Evolutionary conservation across 2,797 vertebrate species (phyloP), one percentile per base, ranked within the genome.

Genomic region (Loris lydekkerianus): DNA sequence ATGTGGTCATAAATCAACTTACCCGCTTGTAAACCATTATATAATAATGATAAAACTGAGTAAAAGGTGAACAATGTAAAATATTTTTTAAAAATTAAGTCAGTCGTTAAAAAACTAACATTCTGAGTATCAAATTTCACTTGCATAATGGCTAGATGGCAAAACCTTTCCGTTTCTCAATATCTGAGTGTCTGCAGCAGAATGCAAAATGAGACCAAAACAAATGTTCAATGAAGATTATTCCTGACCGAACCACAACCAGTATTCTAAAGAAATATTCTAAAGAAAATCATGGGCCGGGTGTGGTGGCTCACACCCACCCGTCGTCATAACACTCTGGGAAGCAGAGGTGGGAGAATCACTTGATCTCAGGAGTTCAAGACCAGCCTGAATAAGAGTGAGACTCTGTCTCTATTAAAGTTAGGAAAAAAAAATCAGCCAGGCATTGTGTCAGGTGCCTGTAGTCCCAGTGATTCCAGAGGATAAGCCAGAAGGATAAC

Each of bases 71-170:
- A 81, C 53, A 67, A 93, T 29, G 40, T n/a, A 61, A 91, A 93
- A 80, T 23, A 86, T 87, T 95, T 86, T 75, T 93, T n/a, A 91
- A 95, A 95, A 94, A 91, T 89, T 43, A 84, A 93, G 84, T 76
- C 75, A 85, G 11, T 56, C 84, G 53, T 93, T 87, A 86, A 95
- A 95, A 96, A 96, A 96, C 20, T 69, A 96, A 97, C 91, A 96
- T 53, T 95, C 40, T 91, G 46, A 58, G 94, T 96, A 97, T 97
- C 96, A 90, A 93, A 94, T 98, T 97, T 96, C 96, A 95, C 91
- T 98, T 98, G 96, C 96, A 95, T 78, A 97, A 97, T 78, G 86
- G 86, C 20, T 93, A 70, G 37, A 85, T 96, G 96, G 95, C 95
- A 96, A 90, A 93, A 77, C 56, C 65, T 86, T 77, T 91, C 76